Evolutionary conservation across 2,113 vertebrate species (phyloP).

Genomic region (Microcebus jonahi): DNA sequence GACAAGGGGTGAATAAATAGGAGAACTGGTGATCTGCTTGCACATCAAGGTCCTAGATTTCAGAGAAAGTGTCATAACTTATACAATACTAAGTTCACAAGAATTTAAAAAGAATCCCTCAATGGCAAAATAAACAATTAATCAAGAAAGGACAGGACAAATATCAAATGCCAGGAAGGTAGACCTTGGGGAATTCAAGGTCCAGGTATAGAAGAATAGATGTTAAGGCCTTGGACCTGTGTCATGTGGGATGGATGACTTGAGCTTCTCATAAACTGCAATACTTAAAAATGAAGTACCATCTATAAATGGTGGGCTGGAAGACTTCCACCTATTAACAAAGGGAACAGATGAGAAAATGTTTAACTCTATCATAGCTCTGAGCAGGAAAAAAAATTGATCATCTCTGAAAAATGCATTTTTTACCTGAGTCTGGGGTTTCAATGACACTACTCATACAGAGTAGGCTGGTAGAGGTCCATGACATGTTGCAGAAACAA

Average conservation of each 20-base stretch:
- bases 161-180: background rate
- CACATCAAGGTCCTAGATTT: background rate
- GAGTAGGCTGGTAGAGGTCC: background rate
- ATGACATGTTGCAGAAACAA: background rate
- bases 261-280: background rate
- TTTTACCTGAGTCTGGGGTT: background rate
- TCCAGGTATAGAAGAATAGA: background rate
- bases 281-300: background rate
- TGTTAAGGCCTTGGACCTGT: background rate
- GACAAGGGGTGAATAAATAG: background rate
- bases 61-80: background rate
- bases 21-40: background rate
- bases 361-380: background rate
- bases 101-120: background rate
- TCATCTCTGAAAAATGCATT: background rate
- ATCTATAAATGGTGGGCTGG: background rate
- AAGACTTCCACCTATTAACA: background rate
- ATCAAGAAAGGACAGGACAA: background rate
- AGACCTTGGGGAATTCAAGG: background rate
- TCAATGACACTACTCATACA: background rate
- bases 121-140: background rate
- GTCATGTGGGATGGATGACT: rapidly evolving
- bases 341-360: background rate
- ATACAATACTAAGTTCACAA: background rate
- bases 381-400: background rate